Evolutionary conservation across 2,113 vertebrate genomes (phyloP), one percentile per base, ranked within the genome.

Genomic region (Halichoeres trimaculatus): DNA sequence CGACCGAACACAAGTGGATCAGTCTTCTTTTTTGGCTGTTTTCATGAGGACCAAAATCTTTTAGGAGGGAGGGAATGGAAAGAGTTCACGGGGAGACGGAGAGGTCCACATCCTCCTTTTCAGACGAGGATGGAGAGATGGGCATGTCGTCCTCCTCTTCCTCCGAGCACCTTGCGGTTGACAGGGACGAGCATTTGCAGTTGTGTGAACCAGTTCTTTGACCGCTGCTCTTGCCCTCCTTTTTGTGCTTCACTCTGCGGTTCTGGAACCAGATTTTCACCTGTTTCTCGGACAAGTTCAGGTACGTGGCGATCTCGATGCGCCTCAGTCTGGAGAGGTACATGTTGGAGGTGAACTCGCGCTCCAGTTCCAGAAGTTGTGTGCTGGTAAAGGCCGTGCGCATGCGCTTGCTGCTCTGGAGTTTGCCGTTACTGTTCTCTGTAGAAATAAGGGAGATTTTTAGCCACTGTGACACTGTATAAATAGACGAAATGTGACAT

Each of bases 221-320:
- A n/a, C 91, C 93, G 81, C 93, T 87, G 76, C 94, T 93, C 85
- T 99, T 99, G 63, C 98, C 97, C 84, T 99, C 98, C 80, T 99
- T 99, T 95, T 99, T 99, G 95, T 99, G 98, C 83, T 99, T 99
- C 80, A 99, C 98, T 13, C 98, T 92, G 70, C 98, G 96, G 89
- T 99, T 99, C 91, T 99, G 98, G 93, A 99, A 99, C 98, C 98
- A 99, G 88, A 99, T 99, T 91, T 99, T 99, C 78, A 98, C 98
- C 91, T 99, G 98, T 83, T 99, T 99, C 93, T 99, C 98, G 8
- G 98, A 99, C 86, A 99, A 95, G 88, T 99, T 99, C 89, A 99
- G 95, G 93, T 99, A 99, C 54, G 98, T 99, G 80, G 98, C 98
- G 85, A 99, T 99, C 93, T 99, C 98, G 80, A 99, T 99, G 93